Percentiles rank a stretch among this genome's conserved stretches.
These are phyloP conservation scores for Thryonomys swinderianus DNA, from an alignment of 2,113 vertebrate species.

Conservation along the genomic window DNA sequence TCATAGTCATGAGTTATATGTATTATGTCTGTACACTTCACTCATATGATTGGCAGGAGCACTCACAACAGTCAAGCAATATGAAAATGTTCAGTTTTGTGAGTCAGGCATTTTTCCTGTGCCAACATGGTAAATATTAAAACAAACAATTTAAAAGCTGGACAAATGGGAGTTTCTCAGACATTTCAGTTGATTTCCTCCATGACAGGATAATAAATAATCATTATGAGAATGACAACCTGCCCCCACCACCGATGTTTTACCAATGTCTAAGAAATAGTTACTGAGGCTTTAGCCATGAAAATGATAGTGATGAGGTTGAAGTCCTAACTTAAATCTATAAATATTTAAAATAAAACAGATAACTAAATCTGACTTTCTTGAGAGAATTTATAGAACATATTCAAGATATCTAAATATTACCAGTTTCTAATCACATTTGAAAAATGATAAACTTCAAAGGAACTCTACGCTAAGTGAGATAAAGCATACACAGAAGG, in stretches of 20 bases:
- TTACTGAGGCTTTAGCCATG: background rate
- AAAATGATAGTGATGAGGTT: background rate
- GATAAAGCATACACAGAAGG: background rate
- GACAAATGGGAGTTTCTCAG: constrained; percentile 20
- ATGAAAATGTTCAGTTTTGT: constrained; percentile 40
- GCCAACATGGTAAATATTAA: constrained; percentile 33
- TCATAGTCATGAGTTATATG: background rate
- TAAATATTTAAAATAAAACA: constrained; percentile 32
- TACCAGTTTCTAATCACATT: background rate
- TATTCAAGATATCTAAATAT: background rate
- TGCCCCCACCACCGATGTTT: background rate
- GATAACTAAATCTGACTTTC: background rate
- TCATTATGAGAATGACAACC: constrained; percentile 53
- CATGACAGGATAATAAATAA: constrained; percentile 34
- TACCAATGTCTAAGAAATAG: constrained; percentile 1
- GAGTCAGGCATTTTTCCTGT: background rate
- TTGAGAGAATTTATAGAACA: background rate
- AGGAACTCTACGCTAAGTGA: background rate
- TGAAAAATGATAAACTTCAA: background rate
- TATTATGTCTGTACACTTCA: background rate
- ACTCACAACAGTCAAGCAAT: background rate
- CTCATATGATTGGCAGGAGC: background rate
- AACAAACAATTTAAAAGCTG: constrained; percentile 53
- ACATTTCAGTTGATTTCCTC: background rate
- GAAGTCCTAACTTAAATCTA: background rate